These are phyloP conservation scores for Oostethus manadensis DNA, from an alignment of 2,113 vertebrate genomes.

Conservation along the genomic window DNA sequence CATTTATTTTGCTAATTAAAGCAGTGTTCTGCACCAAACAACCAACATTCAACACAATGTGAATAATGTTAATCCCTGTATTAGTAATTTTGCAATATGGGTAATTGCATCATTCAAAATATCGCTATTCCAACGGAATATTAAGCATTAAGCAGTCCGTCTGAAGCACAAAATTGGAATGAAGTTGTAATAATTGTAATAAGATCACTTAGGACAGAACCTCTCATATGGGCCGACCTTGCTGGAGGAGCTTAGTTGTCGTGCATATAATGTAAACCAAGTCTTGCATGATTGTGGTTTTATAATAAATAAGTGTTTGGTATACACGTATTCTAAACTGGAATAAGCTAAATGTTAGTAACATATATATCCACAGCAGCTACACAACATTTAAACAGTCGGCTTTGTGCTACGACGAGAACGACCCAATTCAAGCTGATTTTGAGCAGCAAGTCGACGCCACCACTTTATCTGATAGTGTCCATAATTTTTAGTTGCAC, in stretches of 20 bases:
- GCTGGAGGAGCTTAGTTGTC: constrained; percentile 12
- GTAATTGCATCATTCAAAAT: not conserved
- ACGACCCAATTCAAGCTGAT: no score
- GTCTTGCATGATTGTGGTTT: not conserved
- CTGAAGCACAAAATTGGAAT: constrained; percentile 16
- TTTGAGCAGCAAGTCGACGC: not conserved
- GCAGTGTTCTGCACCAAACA: not conserved
- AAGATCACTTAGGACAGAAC: not conserved
- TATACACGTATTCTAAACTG: no score
- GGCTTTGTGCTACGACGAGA: not conserved
- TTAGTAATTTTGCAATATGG: not conserved
- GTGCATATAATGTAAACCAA: constrained; percentile 6
- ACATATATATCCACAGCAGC: no score
- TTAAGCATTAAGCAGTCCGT: constrained; percentile 10
- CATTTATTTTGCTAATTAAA: not conserved
- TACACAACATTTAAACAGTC: not conserved
- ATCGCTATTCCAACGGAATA: not conserved
- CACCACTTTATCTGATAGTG: not conserved
- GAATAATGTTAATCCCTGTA: not conserved
- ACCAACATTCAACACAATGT: not conserved
- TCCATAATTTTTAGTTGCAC: not conserved
- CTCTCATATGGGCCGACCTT: constrained; percentile 23
- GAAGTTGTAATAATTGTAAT: constrained; percentile 17
- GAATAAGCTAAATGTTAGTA: no score
- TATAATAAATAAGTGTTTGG: not conserved